Evolutionary conservation across 1,140 invertebrate genomes (phyloP), one percentile per base, ranked within the genome.

Genomic region (Danaus melanippus): DNA sequence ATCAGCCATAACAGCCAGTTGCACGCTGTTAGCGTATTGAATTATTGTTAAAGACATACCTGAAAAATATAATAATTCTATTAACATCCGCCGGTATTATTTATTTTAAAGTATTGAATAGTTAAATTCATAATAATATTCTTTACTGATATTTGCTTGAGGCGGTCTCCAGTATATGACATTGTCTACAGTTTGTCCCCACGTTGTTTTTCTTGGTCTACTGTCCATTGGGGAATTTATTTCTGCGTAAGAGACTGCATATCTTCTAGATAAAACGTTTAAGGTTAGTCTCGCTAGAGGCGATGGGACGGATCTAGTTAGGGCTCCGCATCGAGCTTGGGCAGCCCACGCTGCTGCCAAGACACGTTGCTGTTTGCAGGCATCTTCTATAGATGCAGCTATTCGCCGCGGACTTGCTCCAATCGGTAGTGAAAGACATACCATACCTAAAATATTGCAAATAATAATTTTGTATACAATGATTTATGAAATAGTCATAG

Each of bases 101-200:
- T 32, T n/a, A n/a, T n/a, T 3, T 32, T 3, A 32, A 32, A 32
- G 21, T 32, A 32, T 32, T 32, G 6, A 32, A 32, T 2, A 32
- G 21, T 32, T 32, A 32, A 32, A 32, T 40, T 40, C 1, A 49
- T n/a, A 4, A 44, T 32, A 10, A 44, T 42, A 43, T 42, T 53
- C 3, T 90, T 90, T 85, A 93, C 93, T 91, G 43, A 93, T 93
- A 75, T 95, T 95, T 17, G 93, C 92, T 77, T 94, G 93, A 3
- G 93, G 92, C 21, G 94, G 93, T 62, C 92, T 88, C 90, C 93
- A 95, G 61, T 92, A 93, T n/a, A 95, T 76, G 0, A 92, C 89
- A 56, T 89, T 88, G 12, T 90, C 88, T 0, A 95, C 88, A 40
- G 89, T 88, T 46, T 94, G 91, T 1, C 93, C 91, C 88, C 93